Percentiles rank a stretch among this genome's conserved stretches.
Evolutionary conservation across 2,888 invertebrate genomes (phyloP).

Genomic region (Nomada lathburiana): DNA sequence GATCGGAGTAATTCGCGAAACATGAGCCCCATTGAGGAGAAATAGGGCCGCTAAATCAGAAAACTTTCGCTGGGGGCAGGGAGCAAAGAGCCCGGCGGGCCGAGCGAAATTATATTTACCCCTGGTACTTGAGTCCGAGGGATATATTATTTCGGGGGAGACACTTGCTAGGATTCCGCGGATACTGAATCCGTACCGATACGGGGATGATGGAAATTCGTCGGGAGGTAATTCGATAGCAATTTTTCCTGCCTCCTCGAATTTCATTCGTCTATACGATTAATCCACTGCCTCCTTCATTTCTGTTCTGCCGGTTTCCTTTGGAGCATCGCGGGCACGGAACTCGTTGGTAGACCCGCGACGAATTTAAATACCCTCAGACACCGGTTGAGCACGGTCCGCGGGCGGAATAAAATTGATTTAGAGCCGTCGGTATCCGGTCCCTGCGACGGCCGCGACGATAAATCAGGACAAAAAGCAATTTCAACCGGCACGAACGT

Average conservation of each 20-base stretch:
- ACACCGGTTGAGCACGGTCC: constrained; percentile 8
- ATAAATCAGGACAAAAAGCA: constrained; percentile 60
- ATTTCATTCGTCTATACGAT: neutral
- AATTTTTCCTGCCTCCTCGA: constrained; percentile 12
- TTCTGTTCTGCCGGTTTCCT: neutral
- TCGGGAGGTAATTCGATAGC: constrained; percentile 26
- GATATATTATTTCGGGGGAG: constrained; percentile 53
- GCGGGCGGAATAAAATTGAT: constrained; percentile 44
- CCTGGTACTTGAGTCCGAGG: constrained; percentile 18
- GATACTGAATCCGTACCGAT: constrained; percentile 35
- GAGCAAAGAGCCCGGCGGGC: constrained; percentile 3
- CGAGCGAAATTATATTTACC: constrained; percentile 58
- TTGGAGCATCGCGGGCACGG: neutral
- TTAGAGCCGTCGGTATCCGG: constrained; percentile 34
- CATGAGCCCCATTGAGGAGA: constrained; percentile 16
- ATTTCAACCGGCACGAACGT: constrained; percentile 52
- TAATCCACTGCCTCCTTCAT: neutral
- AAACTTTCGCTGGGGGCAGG: constrained; percentile 34
- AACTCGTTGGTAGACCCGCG: neutral
- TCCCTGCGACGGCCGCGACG: constrained; percentile 10
- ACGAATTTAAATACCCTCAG: neutral
- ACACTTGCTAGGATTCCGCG: constrained; percentile 45
- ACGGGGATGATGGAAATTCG: constrained; percentile 33
- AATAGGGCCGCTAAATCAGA: constrained; percentile 37
- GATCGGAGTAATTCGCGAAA: constrained; percentile 33